Conservation (phyloP, 1,140 invertebrate genomes). For the Lepeophtheirus salmonis region DNA sequence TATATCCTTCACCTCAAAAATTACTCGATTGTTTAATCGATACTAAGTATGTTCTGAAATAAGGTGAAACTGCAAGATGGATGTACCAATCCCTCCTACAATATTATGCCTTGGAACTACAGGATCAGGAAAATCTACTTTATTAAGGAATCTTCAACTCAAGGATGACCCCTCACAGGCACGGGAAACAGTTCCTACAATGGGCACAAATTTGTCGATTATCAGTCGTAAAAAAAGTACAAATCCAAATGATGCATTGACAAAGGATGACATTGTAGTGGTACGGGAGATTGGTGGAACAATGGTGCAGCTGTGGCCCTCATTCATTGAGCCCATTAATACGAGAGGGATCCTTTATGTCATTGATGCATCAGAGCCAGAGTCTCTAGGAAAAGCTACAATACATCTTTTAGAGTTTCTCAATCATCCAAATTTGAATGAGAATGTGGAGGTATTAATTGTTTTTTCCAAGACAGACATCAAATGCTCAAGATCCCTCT, state of each 20-base stretch:
- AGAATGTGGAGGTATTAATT: background rate
- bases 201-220: background rate
- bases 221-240: background rate
- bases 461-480: slow-evolving; percentile 11
- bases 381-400: background rate
- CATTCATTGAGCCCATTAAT: slow-evolving; percentile 1
- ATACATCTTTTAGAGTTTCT: slow-evolving; percentile 1
- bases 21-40: too few relatives aligned
- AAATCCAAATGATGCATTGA: background rate
- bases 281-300: slow-evolving; percentile 7
- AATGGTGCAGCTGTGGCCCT: slow-evolving; percentile 4
- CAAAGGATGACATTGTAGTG: background rate
- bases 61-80: too few relatives aligned
- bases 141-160: background rate
- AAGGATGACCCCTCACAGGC: background rate
- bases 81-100: background rate
- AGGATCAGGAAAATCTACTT: background rate
- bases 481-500: background rate
- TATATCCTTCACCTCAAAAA: too few relatives aligned
- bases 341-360: slow-evolving; percentile 7
- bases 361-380: background rate
- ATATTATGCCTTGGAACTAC: background rate
- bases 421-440: background rate
- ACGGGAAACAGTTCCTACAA: background rate
- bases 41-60: too few relatives aligned